Evolutionary conservation across 2,113 vertebrate species (phyloP), one percentile per base, ranked within the genome.

Genomic region (Stictonetta naevosa): DNA sequence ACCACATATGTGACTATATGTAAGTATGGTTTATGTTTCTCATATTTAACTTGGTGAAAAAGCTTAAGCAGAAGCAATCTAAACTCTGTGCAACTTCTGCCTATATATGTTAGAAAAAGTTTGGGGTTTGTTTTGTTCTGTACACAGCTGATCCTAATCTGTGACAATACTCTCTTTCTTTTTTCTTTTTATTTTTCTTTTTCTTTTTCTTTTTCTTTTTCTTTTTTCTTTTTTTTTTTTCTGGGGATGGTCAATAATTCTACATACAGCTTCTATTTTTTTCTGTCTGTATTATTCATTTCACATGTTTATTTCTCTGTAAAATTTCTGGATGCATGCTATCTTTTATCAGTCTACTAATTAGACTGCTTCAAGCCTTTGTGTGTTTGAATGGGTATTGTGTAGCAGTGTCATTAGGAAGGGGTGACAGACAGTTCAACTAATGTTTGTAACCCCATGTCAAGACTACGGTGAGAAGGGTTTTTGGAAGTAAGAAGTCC

Each of bases 1-100:
- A 44, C 28, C 36, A 25, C 14, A 1, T 18, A 25, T 5, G 14
- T 19, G 22, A 48, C 23, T 14, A n/a, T 2, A 3, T 1, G 2
- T 25, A 8, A 33, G 29, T 26, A 2, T 26, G 52, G 19, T 9
- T n/a, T 53, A 1, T 1, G 14, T 26, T 82, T 42, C 62, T 25
- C 5, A 20, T n/a, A 18, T 31, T 38, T 22, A 8, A 11, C 25
- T 36, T 8, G 15, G 16, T 20, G 2, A 17, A 16, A 56, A 50
- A 62, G 5, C 52, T 77, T 28, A 48, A 69, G 26, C 72, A 58
- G 40, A 20, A 81, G 15, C 20, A 42, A 6, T 8, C 5, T 25
- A 5, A 67, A 46, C 11, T 74, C 15, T 12, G 13, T 33, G 58
- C 53, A 9, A 18, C 18, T 52, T 33, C 42, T 91, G 58, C 33